Percentiles rank a stretch among this genome's conserved stretches.
phyloP scores from a whole-genome alignment of 2,888 invertebrate genomes.

The Diadromus collaris region DNA sequence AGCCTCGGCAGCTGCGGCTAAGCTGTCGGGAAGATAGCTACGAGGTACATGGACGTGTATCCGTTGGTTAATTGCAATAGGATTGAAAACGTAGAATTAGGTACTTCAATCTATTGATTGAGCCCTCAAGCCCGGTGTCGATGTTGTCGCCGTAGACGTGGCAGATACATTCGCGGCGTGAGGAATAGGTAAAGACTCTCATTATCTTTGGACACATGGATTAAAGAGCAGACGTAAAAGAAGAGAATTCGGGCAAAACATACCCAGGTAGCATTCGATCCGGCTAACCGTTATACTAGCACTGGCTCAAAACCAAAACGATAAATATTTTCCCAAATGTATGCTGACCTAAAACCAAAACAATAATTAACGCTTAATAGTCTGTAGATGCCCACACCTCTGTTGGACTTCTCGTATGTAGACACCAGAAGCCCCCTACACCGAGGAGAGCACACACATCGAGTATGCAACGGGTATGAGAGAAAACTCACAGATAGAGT shows the following conservation, averaged over 20 bases:
- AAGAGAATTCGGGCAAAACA: too few species aligned
- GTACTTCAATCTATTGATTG: slow-evolving; percentile 18
- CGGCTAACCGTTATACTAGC: too few species aligned
- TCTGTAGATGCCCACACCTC: slow-evolving; percentile 15
- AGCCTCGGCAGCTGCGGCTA: slow-evolving; percentile 36
- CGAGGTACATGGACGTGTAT: not conserved
- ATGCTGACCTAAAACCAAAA: not conserved
- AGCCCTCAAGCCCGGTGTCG: not conserved
- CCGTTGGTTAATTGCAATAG: slow-evolving; percentile 30
- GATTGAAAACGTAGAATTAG: slow-evolving; percentile 33
- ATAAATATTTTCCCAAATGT: not conserved
- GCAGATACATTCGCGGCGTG: not conserved
- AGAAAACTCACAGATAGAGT: slow-evolving; percentile 60
- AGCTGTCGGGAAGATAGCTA: slow-evolving; percentile 27
- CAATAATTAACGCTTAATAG: slow-evolving; percentile 2
- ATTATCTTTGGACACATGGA: too few species aligned
- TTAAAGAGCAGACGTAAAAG: too few species aligned
- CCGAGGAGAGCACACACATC: slow-evolving; percentile 29
- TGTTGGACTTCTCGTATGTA: slow-evolving; percentile 35
- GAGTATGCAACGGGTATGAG: slow-evolving; percentile 56
- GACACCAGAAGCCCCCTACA: slow-evolving; percentile 29
- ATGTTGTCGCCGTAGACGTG: not conserved
- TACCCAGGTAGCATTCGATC: too few species aligned
- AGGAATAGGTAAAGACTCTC: too few species aligned
- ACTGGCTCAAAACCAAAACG: not conserved